Conservation (phyloP, 23 tunicate genomes). For the Trididemnum nubilum region DNA sequence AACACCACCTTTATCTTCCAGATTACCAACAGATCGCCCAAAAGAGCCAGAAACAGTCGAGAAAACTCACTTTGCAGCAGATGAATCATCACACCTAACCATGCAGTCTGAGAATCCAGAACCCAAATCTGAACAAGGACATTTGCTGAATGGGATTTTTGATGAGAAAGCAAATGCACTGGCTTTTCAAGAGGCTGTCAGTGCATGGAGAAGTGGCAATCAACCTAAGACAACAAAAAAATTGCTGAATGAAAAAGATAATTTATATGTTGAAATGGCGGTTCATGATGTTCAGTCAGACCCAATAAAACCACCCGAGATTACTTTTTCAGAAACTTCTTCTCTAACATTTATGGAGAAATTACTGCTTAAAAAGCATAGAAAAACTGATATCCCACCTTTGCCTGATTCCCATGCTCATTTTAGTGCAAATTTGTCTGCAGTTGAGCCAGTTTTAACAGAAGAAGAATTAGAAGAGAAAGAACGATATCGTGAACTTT, state of each 20-base stretch:
- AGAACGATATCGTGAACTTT: conserved; percentile 47
- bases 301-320: conserved; percentile 45
- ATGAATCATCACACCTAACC: too few relatives aligned
- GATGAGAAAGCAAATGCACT: conserved; percentile 85
- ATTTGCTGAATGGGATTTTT: conserved; percentile 45
- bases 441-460: neutral
- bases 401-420: conserved; percentile 33
- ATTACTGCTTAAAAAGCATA: conserved; percentile 63
- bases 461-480: conserved; percentile 65
- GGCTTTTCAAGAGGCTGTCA: conserved; percentile 77
- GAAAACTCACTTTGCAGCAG: neutral
- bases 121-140: conserved; percentile 9
- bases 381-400: conserved; percentile 72
- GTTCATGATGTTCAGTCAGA: conserved; percentile 86
- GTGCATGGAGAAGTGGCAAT: conserved; percentile 59
- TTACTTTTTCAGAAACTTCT: conserved; percentile 69
- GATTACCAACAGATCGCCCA: neutral
- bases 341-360: conserved; percentile 72
- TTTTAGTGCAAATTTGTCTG: neutral
- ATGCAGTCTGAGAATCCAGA: neutral
- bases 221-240: neutral
- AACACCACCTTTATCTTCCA: neutral
- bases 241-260: neutral
- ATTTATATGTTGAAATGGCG: conserved; percentile 54
- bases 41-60: neutral